phyloP scores from a whole-genome alignment of 2,797 vertebrate genomes.

The Lepus townsendii region DNA sequence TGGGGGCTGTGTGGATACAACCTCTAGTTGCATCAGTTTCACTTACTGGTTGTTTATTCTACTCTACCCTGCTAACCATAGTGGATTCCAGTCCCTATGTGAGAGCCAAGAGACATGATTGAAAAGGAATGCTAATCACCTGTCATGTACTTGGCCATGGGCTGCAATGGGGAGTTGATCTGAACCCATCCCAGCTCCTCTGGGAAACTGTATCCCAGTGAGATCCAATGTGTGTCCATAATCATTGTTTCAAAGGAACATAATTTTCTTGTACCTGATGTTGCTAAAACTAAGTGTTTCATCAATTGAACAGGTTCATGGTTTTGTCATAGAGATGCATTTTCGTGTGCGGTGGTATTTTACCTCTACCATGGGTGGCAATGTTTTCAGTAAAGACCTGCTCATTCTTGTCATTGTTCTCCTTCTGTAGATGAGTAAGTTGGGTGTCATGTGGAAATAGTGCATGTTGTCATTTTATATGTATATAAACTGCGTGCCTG shows the following conservation, averaged over 20 bases:
- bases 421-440: not conserved
- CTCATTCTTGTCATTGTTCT: not conserved
- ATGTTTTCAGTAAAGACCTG: constrained; percentile 23
- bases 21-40: not conserved
- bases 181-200: not conserved
- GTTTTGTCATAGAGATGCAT: not conserved
- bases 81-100: not conserved
- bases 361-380: not conserved
- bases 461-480: not conserved
- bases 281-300: not conserved
- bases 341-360: not conserved
- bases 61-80: not conserved
- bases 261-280: not conserved
- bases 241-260: not conserved
- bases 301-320: not conserved
- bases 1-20: not conserved
- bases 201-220: accelerated
- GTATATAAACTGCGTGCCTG: not conserved
- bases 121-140: constrained; percentile 34
- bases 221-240: not conserved
- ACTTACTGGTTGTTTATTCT: not conserved
- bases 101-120: constrained; percentile 32
- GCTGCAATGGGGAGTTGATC: not conserved
- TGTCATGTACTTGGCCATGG: not conserved
- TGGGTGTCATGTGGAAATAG: not conserved